A percentile compares a stretch with the other conserved stretches of the same genome.
These are phyloP conservation scores for Dicerorhinus sumatrensis DNA, from an alignment of 2,113 vertebrate genomes.

Conservation along the genomic window DNA sequence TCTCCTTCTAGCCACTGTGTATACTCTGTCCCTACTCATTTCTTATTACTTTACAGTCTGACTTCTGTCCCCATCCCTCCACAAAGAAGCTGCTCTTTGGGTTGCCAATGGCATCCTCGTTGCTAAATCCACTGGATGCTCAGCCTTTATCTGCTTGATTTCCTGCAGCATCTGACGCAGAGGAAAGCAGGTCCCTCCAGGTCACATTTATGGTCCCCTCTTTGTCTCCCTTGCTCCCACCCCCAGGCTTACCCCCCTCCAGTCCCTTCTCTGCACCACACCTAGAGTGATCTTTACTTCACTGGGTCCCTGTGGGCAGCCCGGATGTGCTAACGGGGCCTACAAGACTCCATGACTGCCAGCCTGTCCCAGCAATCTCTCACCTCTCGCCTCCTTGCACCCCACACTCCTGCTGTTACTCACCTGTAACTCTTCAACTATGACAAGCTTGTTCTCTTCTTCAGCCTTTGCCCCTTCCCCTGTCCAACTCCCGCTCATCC, in stretches of 20 bases:
- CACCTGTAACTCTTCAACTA: not conserved
- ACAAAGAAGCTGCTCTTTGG: not conserved
- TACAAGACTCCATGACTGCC: accelerated
- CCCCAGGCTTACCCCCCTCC: not conserved
- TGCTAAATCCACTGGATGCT: not conserved
- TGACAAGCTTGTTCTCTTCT: not conserved
- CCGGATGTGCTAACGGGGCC: not conserved
- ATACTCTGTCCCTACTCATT: not conserved
- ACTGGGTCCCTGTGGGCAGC: not conserved
- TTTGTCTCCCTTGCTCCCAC: not conserved
- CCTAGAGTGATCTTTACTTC: not conserved
- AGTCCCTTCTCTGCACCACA: not conserved
- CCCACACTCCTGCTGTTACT: not conserved
- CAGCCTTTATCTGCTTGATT: not conserved
- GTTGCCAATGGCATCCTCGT: not conserved
- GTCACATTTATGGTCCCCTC: not conserved
- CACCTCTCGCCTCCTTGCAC: not conserved
- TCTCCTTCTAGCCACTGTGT: not conserved
- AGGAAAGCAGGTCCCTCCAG: not conserved
- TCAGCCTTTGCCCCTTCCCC: not conserved
- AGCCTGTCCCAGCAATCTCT: not conserved
- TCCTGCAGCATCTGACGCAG: not conserved
- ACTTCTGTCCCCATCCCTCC: not conserved
- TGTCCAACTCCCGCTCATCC: not conserved
- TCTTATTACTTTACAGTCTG: not conserved